Evolutionary conservation across 2,888 invertebrate genomes (phyloP), one percentile per base, ranked within the genome.

Genomic region (Aspidiotus rigidus): DNA sequence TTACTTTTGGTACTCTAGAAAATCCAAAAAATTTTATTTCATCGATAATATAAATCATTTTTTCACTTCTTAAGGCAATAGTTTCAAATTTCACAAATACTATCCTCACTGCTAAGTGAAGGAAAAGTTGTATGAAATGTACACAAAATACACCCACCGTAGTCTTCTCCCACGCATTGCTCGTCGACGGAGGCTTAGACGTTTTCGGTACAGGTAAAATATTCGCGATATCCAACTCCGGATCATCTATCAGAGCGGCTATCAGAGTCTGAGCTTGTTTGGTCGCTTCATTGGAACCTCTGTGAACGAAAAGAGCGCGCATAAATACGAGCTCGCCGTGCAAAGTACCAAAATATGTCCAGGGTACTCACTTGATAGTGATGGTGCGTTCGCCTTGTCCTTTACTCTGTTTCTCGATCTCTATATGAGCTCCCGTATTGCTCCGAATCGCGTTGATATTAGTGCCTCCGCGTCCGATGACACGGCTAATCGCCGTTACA

Each of bases 401-500:
- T 80, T 94, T 93, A 77, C 88, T 88, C 80, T 96, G 95, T 79
- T 98, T 98, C 79, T 98, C 98, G 40, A 98, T 94, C 80, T 98
- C 96, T 77, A 99, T 98, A 78, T 96, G 93, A 7, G 98, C 98
- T 71, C 96, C 95, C 42, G 98, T 97, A 66, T 93, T 90, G 70
- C 93, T 92, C 71, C 98, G 84, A 77, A 99, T 97, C 11, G 97
- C 94, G 81, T 99, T 99, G 76, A 99, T 97, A 80, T 98, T 98
- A 80, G 90, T 91, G 62, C 98, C 98, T 42, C 92, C 95, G 75
- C 98, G 87, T 0, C 98, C 98, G 76, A 99, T 99, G 64, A 99
- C 96, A 69, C 98, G 85, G 71, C 96, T 95, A 72, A 98, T 97
- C 60, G 95, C 96, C 78, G 90, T 90, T 39, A 93, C 86, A 67